Evolutionary conservation across 2,797 vertebrate genomes (phyloP).

Genomic region (Acanthurus lineatus): DNA sequence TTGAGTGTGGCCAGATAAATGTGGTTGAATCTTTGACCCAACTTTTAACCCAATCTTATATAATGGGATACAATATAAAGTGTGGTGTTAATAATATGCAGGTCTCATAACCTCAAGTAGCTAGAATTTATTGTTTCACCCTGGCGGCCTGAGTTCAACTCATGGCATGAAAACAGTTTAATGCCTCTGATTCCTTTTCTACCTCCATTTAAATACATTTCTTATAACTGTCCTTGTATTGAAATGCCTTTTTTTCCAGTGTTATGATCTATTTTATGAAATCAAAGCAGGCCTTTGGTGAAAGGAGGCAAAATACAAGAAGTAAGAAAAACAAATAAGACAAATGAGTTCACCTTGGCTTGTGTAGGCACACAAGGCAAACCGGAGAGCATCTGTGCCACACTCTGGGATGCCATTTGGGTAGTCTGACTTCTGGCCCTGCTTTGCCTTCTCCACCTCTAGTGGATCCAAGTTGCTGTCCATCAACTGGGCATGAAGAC

Average conservation of each 20-base stretch:
- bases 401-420: conserved; percentile 90
- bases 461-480: conserved; percentile 92
- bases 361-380: conserved; percentile 89
- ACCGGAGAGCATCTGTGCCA: conserved; percentile 89
- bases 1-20: too few relatives aligned
- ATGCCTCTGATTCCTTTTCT: too few relatives aligned
- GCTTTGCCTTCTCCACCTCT: conserved; percentile 91
- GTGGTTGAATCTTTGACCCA: too few relatives aligned
- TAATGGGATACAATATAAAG: too few relatives aligned
- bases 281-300: conserved; percentile 17
- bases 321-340: conserved; percentile 15
- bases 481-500: conserved; percentile 88
- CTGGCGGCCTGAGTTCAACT: too few relatives aligned
- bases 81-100: too few relatives aligned
- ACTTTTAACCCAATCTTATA: too few relatives aligned
- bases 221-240: neutral
- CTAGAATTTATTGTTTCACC: too few relatives aligned
- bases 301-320: neutral
- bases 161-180: too few relatives aligned
- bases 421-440: conserved; percentile 91
- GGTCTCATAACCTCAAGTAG: too few relatives aligned
- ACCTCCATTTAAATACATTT: neutral
- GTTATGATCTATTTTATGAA: conserved; percentile 13
- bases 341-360: conserved; percentile 84
- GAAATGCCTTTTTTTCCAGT: neutral